Conservation (phyloP, 1,140 invertebrate genomes). For the Pachypeltis micranthus region DNA sequence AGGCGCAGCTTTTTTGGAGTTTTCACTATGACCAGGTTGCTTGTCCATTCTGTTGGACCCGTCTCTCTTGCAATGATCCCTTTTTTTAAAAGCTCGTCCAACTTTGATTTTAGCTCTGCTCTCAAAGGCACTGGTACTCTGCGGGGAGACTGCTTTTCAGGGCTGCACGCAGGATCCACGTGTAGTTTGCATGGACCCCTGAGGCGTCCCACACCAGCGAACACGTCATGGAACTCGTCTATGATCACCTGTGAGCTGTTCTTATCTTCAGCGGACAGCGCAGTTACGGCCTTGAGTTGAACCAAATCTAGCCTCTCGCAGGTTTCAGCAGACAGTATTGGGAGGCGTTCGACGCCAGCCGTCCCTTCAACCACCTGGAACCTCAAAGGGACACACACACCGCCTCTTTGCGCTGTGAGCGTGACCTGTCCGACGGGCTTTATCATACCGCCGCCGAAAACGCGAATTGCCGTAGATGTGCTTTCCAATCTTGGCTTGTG, state of each 20-base stretch:
- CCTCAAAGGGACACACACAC: neutral
- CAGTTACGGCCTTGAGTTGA: neutral
- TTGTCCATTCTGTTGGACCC: constrained; percentile 25
- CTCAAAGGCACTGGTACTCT: constrained; percentile 24
- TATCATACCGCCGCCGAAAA: neutral
- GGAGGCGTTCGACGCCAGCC: neutral
- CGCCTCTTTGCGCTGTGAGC: neutral
- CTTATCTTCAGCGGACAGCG: neutral
- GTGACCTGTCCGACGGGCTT: neutral
- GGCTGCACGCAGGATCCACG: neutral
- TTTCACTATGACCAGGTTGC: constrained; percentile 17
- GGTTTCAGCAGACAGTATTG: neutral
- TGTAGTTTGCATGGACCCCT: neutral
- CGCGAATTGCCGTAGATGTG: neutral
- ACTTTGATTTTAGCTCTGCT: constrained; percentile 20
- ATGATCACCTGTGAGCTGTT: neutral
- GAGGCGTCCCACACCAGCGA: constrained; percentile 11
- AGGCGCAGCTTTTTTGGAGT: constrained; percentile 8
- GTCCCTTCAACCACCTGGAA: neutral
- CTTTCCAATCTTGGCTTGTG: neutral
- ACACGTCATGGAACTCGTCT: constrained; percentile 2
- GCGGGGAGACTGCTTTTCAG: constrained; percentile 23
- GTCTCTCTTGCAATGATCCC: constrained; percentile 26
- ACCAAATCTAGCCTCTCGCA: neutral
- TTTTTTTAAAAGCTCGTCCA: constrained; percentile 22